Evolutionary conservation across 1,140 invertebrate genomes (phyloP).

Genomic region (Rhagoletis zephyria): DNA sequence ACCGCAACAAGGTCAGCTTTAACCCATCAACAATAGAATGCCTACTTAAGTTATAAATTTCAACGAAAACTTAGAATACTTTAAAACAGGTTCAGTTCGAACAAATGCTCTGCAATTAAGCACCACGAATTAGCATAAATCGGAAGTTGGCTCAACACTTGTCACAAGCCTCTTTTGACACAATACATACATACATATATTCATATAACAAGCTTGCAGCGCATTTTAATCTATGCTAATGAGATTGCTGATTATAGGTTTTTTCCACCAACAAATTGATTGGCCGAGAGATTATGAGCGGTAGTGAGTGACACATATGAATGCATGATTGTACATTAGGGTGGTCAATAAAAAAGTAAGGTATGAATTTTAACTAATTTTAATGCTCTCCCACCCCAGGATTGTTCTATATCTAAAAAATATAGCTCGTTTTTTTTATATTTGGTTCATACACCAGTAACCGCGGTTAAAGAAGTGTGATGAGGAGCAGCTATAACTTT

Average conservation of each 20-base stretch:
- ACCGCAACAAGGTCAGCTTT: not conserved
- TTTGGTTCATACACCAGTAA: no score
- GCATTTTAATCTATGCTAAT: slow-evolving; percentile 33
- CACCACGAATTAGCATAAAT: not conserved
- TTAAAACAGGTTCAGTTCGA: slow-evolving; percentile 1
- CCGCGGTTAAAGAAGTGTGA: no score
- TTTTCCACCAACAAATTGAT: not conserved
- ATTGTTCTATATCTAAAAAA: no score
- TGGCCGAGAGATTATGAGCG: not conserved
- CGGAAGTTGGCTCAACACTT: slow-evolving; percentile 33
- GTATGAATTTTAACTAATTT: no score
- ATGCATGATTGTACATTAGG: no score
- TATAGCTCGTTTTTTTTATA: no score
- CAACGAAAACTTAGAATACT: not conserved
- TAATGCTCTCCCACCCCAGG: no score
- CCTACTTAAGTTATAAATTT: not conserved
- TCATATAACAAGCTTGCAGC: not conserved
- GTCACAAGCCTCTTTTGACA: not conserved
- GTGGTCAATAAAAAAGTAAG: no score
- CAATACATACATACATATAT: not conserved
- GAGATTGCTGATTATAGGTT: not conserved
- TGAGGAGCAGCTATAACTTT: no score
- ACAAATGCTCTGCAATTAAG: not conserved
- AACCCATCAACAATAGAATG: not conserved
- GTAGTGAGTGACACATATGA: no score